Base-by-base conservation (phyloP, 2,113 vertebrate species). In the Arothron firmamentum region DNA sequence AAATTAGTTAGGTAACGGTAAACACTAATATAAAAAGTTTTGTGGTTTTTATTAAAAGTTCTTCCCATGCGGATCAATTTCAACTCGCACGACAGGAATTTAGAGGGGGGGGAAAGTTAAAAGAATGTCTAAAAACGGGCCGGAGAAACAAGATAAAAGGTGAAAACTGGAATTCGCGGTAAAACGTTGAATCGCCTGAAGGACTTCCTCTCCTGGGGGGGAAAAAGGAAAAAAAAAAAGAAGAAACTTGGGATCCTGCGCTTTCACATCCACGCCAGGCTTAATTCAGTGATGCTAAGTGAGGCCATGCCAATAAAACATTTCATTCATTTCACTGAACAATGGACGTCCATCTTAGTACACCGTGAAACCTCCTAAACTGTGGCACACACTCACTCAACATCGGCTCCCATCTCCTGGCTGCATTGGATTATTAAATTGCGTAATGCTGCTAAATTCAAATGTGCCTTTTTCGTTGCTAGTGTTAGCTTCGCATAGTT, bases 401-500 rank as follows among this genome's bases (percentile, higher is more conserved):
- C 62, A 17, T 54, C 34, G 34, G 45, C 52, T 25, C 53, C 58
- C 59, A 66, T 72, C 81, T 74, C 72, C 41, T 31, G 57, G 17
- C 50, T 10, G 19, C 45, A 21, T 62, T 3, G 45, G 18, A 20
- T 56, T 62, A 52, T 31, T 23, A 51, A 57, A 79, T 72, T 69
- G 66, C 77, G 72, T 64, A 64, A 68, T 38, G 50, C 63, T 57
- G 76, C 74, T 82, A 63, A 80, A 79, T 78, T 82, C 67, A 72
- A 84, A 82, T 55, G 47, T 57, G 66, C 66, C 14, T 53, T 62
- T 38, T 65, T 69, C 38, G 53, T 18, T 45, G 77, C 79, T 86
- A 70, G 61, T 70, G 78, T 83, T 87, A 84, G 83, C 81, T 67
- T 77, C 63, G 78, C 87, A 87, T 89, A 86, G 54, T 85, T 90